Conservation (phyloP, 2,797 vertebrate genomes). For the Potorous gilbertii region DNA sequence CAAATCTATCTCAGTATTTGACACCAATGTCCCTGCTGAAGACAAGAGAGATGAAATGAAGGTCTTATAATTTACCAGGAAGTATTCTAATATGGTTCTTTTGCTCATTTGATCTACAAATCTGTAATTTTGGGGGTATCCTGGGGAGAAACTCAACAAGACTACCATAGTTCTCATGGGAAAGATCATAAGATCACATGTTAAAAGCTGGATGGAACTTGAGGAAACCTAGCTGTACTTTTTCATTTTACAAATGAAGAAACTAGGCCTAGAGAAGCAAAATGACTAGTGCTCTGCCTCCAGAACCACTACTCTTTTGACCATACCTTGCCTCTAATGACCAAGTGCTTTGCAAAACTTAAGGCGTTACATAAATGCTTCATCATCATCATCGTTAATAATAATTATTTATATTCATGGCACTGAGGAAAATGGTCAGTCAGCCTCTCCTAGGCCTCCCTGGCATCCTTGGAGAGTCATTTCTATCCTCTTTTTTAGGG, state of each 20-base stretch:
- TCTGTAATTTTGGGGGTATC: neutral
- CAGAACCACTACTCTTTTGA: no score
- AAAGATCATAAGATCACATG: no score
- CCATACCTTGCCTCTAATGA: no score
- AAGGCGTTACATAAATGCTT: neutral
- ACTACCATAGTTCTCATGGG: no score
- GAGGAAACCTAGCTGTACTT: no score
- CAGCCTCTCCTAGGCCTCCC: neutral
- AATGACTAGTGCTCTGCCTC: no score
- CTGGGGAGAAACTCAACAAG: no score
- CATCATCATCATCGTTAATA: neutral
- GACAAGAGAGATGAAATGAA: neutral
- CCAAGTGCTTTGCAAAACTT: neutral
- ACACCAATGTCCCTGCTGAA: neutral
- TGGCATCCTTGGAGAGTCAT: neutral
- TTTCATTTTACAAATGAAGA: no score
- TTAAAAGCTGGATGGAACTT: no score
- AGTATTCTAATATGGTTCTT: neutral
- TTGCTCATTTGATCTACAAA: neutral
- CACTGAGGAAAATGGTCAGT: neutral
- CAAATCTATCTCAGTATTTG: neutral
- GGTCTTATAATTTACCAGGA: neutral
- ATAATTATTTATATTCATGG: neutral
- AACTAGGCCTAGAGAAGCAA: no score
- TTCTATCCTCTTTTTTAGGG: neutral